A percentile compares a stretch with the other conserved stretches of the same genome.
Evolutionary conservation across 2,113 vertebrate species (phyloP).

Genomic region (Phaetusa simplex): DNA sequence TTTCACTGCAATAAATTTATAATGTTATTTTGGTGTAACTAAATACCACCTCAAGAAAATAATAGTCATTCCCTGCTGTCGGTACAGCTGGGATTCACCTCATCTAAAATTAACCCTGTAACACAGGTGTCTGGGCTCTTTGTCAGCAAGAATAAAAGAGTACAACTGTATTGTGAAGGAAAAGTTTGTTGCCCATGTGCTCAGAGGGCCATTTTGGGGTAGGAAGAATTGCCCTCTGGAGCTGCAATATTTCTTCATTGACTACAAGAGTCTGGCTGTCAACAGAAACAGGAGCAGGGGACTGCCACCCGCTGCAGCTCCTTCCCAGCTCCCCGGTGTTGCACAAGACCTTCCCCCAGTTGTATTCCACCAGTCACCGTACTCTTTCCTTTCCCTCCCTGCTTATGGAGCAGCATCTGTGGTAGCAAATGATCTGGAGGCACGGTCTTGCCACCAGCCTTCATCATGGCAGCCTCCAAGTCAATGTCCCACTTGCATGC

Average conservation of each 20-base stretch:
- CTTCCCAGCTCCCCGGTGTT: not conserved
- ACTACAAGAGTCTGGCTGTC: not conserved
- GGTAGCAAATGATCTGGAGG: not conserved
- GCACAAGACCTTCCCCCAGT: not conserved
- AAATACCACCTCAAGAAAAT: not conserved
- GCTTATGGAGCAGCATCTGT: not conserved
- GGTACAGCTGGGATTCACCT: not conserved
- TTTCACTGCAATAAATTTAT: conserved; percentile 3
- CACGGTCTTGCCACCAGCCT: not conserved
- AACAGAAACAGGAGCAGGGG: not conserved
- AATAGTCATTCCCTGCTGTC: not conserved
- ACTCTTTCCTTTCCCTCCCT: not conserved
- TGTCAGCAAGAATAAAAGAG: not conserved
- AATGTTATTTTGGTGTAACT: not conserved
- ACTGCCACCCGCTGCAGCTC: not conserved
- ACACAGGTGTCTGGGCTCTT: not conserved
- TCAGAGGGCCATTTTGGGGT: not conserved
- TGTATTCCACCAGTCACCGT: not conserved
- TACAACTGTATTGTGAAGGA: not conserved
- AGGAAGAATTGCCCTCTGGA: not conserved
- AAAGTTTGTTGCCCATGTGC: not conserved
- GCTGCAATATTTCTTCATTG: not conserved
- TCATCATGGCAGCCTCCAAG: not conserved
- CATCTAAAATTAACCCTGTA: not conserved
- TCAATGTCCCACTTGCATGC: not conserved